Percentiles rank a stretch among this genome's conserved stretches.
These are phyloP conservation scores for Todiramphus saurophagus DNA, from an alignment of 2,113 vertebrate genomes.

Conservation along the genomic window DNA sequence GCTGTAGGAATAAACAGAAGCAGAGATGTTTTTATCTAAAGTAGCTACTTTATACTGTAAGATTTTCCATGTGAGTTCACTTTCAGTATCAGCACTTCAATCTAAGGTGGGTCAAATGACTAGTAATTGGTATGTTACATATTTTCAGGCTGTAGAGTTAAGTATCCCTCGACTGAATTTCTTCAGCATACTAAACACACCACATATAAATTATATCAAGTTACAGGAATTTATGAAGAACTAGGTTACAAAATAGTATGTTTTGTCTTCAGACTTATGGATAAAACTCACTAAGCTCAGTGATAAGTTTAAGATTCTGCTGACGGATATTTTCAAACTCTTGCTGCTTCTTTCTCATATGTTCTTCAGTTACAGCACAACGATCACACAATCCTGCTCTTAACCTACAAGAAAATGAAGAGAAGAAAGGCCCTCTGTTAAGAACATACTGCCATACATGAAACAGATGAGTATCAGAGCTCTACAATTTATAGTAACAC, in stretches of 20 bases:
- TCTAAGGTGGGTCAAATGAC: background rate
- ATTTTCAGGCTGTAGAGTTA: background rate
- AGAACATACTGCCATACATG: background rate
- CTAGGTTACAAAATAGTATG: background rate
- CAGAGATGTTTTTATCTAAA: background rate
- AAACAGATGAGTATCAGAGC: background rate
- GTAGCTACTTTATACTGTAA: background rate
- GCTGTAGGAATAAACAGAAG: background rate
- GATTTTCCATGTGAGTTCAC: background rate
- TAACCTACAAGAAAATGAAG: conserved; percentile 73
- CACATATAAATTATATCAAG: background rate
- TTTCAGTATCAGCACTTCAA: conserved; percentile 2
- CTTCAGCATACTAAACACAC: background rate
- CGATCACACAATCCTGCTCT: conserved; percentile 85
- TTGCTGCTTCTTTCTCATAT: conserved; percentile 82
- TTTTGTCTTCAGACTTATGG: background rate
- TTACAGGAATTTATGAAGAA: background rate
- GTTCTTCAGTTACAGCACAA: conserved; percentile 86
- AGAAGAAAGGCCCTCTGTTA: background rate
- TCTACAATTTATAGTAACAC: background rate
- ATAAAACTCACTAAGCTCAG: conserved; percentile 86
- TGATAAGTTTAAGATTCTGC: conserved; percentile 83
- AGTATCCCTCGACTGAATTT: background rate
- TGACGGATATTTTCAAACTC: conserved; percentile 86
- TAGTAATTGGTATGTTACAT: background rate